phyloP scores from a whole-genome alignment of 1,140 invertebrate species.

The Prorops nasuta region DNA sequence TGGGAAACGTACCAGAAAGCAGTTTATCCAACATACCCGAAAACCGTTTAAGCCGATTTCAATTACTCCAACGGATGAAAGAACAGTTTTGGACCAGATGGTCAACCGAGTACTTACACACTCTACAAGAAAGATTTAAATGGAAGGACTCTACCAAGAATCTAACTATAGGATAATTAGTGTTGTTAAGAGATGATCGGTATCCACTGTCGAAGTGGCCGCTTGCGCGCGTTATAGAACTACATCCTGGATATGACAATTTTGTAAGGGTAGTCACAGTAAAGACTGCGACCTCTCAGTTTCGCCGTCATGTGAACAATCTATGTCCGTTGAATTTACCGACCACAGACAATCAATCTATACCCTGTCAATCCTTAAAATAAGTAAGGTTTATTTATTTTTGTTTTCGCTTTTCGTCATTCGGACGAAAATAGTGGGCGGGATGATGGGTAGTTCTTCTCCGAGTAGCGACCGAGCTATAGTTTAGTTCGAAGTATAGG shows the following conservation, averaged over 20 bases:
- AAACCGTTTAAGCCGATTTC: slow-evolving; percentile 11
- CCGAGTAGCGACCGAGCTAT: too few species aligned
- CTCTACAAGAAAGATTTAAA: slow-evolving; percentile 32
- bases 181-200: slow-evolving; percentile 38
- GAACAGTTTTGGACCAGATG: slow-evolving; percentile 37
- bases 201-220: slow-evolving; percentile 43
- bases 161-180: slow-evolving; percentile 21
- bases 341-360: too few species aligned
- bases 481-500: too few species aligned
- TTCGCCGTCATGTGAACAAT: too few species aligned
- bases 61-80: slow-evolving; percentile 8
- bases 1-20: slow-evolving; percentile 13
- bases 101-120: slow-evolving; percentile 33
- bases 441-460: too few species aligned
- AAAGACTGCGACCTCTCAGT: too few species aligned
- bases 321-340: too few species aligned
- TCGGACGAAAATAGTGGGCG: too few species aligned
- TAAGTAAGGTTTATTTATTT: too few species aligned
- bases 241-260: slow-evolving; percentile 40
- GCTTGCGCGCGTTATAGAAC: slow-evolving; percentile 36
- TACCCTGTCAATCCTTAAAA: too few species aligned
- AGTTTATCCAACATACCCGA: neutral
- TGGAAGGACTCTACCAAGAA: slow-evolving; percentile 11
- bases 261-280: slow-evolving; percentile 41
- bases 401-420: too few species aligned